These are phyloP conservation scores for Loxodonta africana DNA, from an alignment of 2,113 vertebrate species.

Conservation along the genomic window DNA sequence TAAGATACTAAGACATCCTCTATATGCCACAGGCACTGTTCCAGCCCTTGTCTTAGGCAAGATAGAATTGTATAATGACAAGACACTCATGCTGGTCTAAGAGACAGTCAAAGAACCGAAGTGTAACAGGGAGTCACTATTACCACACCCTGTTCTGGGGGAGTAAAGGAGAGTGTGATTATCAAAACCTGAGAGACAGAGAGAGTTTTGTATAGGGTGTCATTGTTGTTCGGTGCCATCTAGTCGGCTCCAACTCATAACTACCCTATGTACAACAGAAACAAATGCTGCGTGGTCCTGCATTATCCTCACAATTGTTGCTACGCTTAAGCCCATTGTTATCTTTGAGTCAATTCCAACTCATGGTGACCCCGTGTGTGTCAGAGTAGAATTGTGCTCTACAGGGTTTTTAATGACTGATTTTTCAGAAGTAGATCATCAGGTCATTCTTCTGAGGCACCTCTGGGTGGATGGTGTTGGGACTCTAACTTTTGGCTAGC, in stretches of 20 bases:
- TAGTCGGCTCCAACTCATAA: too few relatives aligned
- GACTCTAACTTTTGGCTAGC: neutral
- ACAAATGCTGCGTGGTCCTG: too few relatives aligned
- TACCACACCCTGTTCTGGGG: neutral
- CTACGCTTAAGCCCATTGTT: neutral
- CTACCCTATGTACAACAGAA: too few relatives aligned
- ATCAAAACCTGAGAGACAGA: neutral
- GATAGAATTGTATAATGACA: neutral
- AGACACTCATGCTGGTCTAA: neutral
- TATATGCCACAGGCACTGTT: neutral
- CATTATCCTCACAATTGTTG: too few relatives aligned
- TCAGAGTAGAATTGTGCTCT: neutral
- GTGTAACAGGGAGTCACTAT: neutral
- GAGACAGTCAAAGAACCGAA: too few relatives aligned
- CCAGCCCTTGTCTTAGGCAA: neutral
- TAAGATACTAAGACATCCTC: too few relatives aligned
- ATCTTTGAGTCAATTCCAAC: neutral
- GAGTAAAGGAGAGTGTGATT: neutral
- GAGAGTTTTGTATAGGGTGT: too few relatives aligned
- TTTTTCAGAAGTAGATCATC: neutral
- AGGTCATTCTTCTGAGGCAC: neutral
- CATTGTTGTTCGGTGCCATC: too few relatives aligned
- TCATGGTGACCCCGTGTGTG: neutral
- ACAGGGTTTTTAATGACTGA: neutral
- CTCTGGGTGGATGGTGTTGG: neutral